A percentile compares a stretch with the other conserved stretches of the same genome.
phyloP scores from a whole-genome alignment of 2,797 vertebrate species.

The Molossus alvarezi region DNA sequence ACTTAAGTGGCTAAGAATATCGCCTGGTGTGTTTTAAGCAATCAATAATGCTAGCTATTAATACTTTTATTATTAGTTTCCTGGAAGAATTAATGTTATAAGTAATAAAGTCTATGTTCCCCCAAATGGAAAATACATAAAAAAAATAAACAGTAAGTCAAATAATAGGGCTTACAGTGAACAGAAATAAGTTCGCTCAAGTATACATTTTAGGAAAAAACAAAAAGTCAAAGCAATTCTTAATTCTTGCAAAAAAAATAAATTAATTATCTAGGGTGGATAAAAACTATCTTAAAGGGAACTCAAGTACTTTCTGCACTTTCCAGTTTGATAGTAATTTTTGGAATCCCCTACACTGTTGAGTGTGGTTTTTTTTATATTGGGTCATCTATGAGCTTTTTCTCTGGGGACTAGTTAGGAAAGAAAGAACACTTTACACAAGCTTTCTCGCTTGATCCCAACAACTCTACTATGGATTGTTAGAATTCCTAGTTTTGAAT shows the following conservation, averaged over 20 bases:
- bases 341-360: not conserved
- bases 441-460: constrained; percentile 45
- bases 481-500: constrained; percentile 14
- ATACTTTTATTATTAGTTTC: constrained; percentile 27
- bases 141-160: constrained; percentile 25
- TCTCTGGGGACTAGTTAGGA: constrained; percentile 5
- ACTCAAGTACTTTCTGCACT: constrained; percentile 4
- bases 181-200: not conserved
- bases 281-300: constrained; percentile 41
- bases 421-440: constrained; percentile 29
- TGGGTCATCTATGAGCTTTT: not conserved
- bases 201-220: not conserved
- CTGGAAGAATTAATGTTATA: constrained; percentile 5
- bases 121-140: not conserved
- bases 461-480: constrained; percentile 8
- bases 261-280: not conserved
- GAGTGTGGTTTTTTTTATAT: not conserved
- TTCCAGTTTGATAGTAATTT: not conserved
- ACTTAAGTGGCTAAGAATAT: constrained; percentile 4
- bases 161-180: not conserved
- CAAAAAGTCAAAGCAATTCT: constrained; percentile 39
- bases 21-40: not conserved
- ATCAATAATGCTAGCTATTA: constrained; percentile 10
- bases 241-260: constrained; percentile 39
- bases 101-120: not conserved